phyloP scores from a whole-genome alignment of 37 sponge, comb jelly and placozoan genomes.

The Bolinopsis microptera region DNA sequence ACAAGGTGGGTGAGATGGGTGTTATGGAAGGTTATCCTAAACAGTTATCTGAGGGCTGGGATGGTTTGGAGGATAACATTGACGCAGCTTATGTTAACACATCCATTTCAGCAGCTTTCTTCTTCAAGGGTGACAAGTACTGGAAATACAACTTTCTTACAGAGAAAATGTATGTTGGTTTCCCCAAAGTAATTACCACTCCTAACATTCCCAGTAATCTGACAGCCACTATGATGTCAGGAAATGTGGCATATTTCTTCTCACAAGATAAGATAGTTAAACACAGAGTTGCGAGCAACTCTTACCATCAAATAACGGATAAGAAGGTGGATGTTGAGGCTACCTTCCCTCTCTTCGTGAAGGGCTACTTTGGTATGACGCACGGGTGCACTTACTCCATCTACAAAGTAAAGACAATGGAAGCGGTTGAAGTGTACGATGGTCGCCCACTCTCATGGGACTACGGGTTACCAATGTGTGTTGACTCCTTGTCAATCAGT shows the following conservation, averaged over 20 bases:
- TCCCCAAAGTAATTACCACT: background rate
- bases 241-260: background rate
- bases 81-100: slow-evolving; percentile 28
- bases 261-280: background rate
- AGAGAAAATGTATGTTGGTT: background rate
- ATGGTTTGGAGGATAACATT: background rate
- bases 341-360: slow-evolving; percentile 1
- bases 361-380: slow-evolving; percentile 2
- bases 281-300: background rate
- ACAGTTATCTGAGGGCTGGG: background rate
- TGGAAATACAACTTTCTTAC: background rate
- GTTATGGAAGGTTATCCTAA: slow-evolving; percentile 21
- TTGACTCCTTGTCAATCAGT: background rate
- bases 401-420: slow-evolving; percentile 7
- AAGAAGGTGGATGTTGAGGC: background rate
- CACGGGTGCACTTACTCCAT: slow-evolving; percentile 11
- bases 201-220: background rate
- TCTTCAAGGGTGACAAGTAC: slow-evolving; percentile 6
- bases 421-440: background rate
- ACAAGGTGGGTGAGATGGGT: background rate
- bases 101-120: background rate
- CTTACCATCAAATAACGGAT: background rate
- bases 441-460: slow-evolving; percentile 9
- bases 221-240: background rate
- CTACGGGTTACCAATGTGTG: slow-evolving; percentile 31